Evolutionary conservation across 1,140 invertebrate genomes (phyloP).

Genomic region (Lasaia peninsularis): DNA sequence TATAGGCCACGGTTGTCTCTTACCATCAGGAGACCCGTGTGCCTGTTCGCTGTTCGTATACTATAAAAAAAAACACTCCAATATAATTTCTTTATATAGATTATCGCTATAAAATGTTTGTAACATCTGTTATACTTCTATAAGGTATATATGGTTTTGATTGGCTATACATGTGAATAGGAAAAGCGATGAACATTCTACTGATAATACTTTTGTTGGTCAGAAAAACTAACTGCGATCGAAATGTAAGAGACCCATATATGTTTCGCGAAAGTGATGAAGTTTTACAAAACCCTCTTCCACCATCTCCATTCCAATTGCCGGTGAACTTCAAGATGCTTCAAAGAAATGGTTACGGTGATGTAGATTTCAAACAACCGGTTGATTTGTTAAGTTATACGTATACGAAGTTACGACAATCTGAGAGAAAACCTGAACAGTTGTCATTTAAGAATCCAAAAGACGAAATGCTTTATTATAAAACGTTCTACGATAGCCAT

Average conservation of each 20-base stretch:
- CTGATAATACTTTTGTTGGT: not conserved
- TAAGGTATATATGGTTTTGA: not conserved
- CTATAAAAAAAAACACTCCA: no score
- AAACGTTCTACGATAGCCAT: conserved; percentile 12
- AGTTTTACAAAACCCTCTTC: not conserved
- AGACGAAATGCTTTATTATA: conserved; percentile 29
- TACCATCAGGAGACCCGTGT: no score
- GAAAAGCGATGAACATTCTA: not conserved
- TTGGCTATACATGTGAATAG: not conserved
- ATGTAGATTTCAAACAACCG: conserved; percentile 21
- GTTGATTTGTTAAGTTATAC: conserved; percentile 23
- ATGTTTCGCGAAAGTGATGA: not conserved
- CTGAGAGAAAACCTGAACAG: not conserved
- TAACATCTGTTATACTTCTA: not conserved
- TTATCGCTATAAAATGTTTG: not conserved
- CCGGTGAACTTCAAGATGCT: conserved; percentile 33
- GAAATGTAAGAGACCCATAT: not conserved
- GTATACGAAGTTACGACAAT: not conserved
- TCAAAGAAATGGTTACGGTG: conserved; percentile 20
- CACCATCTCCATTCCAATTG: conserved; percentile 1
- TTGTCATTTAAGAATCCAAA: conserved; percentile 24
- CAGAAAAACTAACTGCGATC: not conserved
- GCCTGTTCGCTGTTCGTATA: no score
- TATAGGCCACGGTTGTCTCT: no score
- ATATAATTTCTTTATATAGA: not conserved